Conservation (phyloP, 2,888 invertebrate genomes). For the Drosophila melanosoma region DNA sequence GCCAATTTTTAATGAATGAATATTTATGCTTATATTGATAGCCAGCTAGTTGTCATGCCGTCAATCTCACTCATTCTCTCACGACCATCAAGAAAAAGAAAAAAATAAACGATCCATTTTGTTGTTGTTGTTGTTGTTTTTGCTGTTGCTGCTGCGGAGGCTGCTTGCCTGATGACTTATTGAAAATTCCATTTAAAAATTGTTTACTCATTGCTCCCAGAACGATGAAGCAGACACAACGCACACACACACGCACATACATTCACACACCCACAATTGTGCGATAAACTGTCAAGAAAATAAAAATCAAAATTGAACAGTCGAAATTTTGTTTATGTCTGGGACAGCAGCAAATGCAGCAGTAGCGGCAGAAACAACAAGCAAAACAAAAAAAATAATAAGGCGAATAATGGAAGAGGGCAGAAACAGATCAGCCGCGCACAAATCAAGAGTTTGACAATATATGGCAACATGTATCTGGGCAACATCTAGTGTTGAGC, state of each 20-base stretch:
- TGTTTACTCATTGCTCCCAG: constrained; percentile 79
- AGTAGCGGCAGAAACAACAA: constrained; percentile 43
- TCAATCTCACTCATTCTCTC: constrained; percentile 57
- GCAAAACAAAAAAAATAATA: constrained; percentile 49
- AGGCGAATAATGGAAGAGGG: constrained; percentile 15
- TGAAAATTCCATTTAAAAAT: constrained; percentile 79
- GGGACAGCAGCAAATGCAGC: constrained; percentile 27
- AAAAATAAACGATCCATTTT: constrained; percentile 24
- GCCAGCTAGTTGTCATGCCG: constrained; percentile 37
- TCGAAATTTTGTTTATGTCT: constrained; percentile 76
- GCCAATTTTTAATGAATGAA: constrained; percentile 68
- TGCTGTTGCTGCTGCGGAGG: constrained; percentile 26
- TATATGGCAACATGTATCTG: constrained; percentile 10
- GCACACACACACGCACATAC: constrained; percentile 10
- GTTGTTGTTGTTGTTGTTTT: background rate
- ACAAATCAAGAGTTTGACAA: constrained; percentile 15
- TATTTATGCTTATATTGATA: constrained; percentile 49
- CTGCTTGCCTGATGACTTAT: constrained; percentile 76
- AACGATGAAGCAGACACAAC: constrained; percentile 59
- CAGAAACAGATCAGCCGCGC: constrained; percentile 18
- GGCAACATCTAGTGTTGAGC: constrained; percentile 23
- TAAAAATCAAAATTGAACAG: constrained; percentile 65
- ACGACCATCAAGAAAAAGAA: constrained; percentile 34
- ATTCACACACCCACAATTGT: constrained; percentile 44
- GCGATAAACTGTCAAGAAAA: constrained; percentile 69